These are phyloP conservation scores for Cosmia trapezina DNA, from an alignment of 2,888 invertebrate species.

Conservation along the genomic window DNA sequence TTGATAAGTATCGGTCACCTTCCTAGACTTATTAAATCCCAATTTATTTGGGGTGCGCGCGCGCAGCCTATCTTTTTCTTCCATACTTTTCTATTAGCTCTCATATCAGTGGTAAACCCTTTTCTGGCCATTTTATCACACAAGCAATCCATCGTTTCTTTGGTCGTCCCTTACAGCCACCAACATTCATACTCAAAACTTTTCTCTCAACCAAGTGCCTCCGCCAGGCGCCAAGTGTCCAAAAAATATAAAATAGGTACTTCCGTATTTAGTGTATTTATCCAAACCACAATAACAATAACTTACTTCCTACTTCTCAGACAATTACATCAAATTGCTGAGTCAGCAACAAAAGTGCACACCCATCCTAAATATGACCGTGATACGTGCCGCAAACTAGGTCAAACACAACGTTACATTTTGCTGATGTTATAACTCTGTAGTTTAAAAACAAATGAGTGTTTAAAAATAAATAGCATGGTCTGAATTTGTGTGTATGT, in stretches of 20 bases:
- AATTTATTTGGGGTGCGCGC: neutral
- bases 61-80: neutral
- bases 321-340: conserved; percentile 9
- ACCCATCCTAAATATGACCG: conserved; percentile 51
- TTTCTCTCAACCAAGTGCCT: neutral
- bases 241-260: neutral
- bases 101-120: neutral
- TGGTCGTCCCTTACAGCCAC: neutral
- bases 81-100: neutral
- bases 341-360: conserved; percentile 33
- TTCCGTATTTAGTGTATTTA: neutral
- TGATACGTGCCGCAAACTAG: conserved; percentile 56
- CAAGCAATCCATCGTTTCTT: neutral
- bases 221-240: too few relatives aligned
- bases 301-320: conserved; percentile 51
- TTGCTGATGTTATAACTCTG: conserved; percentile 38
- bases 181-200: neutral
- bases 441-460: conserved; percentile 50
- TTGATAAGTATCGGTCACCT: neutral
- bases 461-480: conserved; percentile 32
- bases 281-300: conserved; percentile 3
- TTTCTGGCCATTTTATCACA: neutral
- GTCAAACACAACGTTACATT: conserved; percentile 43
- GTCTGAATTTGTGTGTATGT: too few relatives aligned
- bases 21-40: neutral